A percentile compares a stretch with the other conserved stretches of the same genome.
These are phyloP conservation scores for Drosophila lutescens DNA, from an alignment of 2,888 invertebrate genomes.

Conservation along the genomic window DNA sequence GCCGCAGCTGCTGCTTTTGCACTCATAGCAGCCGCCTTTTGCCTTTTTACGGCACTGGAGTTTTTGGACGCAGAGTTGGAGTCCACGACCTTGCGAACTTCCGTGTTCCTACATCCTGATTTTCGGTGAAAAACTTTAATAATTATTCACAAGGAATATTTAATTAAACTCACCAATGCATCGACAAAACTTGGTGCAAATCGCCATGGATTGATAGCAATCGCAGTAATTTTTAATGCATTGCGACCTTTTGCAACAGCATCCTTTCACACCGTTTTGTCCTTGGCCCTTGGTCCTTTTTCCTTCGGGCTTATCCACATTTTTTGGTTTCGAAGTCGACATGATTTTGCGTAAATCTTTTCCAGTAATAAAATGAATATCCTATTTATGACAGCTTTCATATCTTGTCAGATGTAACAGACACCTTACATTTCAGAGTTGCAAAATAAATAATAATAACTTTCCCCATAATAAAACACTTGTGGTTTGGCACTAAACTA, in stretches of 20 bases:
- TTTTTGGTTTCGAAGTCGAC: not conserved
- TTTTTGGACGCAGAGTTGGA: slow-evolving; percentile 36
- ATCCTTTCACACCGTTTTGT: slow-evolving; percentile 50
- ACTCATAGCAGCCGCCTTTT: slow-evolving; percentile 53
- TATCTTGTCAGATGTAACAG: not conserved
- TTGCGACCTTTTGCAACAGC: slow-evolving; percentile 69
- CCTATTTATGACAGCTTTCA: not conserved
- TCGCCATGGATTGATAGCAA: slow-evolving; percentile 69
- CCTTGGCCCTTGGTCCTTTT: slow-evolving; percentile 15
- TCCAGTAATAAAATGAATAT: not conserved
- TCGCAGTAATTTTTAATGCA: slow-evolving; percentile 74
- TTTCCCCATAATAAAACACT: slow-evolving; percentile 5
- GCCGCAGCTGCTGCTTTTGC: slow-evolving; percentile 65
- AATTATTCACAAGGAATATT: no score
- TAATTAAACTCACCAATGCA: slow-evolving; percentile 57
- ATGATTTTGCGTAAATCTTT: not conserved
- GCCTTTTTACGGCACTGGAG: slow-evolving; percentile 37
- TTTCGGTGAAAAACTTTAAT: no score
- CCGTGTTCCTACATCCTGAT: slow-evolving; percentile 64
- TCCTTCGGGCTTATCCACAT: not conserved
- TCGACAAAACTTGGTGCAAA: slow-evolving; percentile 59
- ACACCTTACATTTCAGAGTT: not conserved
- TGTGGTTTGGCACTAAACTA: slow-evolving; percentile 64
- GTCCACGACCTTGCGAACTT: slow-evolving; percentile 35
- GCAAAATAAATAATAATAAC: not conserved